Evolutionary conservation across 92 coral and sea anemone genomes (phyloP), one percentile per base, ranked within the genome.

Genomic region (Epizoanthus rinbou): DNA sequence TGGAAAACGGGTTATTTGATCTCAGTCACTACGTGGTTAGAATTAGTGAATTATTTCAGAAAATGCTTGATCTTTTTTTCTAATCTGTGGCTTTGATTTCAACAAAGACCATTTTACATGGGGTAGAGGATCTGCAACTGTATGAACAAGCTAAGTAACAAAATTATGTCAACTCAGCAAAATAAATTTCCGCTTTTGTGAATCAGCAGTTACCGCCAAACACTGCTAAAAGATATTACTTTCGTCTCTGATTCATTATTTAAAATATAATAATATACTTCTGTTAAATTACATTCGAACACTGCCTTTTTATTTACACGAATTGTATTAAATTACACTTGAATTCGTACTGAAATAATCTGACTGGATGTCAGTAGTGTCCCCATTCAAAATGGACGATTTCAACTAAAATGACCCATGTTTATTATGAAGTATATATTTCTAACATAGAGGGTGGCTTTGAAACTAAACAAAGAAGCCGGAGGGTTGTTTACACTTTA

Each of bases 351-450:
- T 78, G 47, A 78, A 60, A 78, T 63, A 60, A 78, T 54, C 24
- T 23, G 17, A 63, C 59, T 57, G 69, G 35, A 14, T 35, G 81
- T 6, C 43, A 37, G 6, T 37, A 37, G 5, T 59, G 18, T 37
- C 43, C 47, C 82, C 35, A 58, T 57, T 76, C 67, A 76, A 24
- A 58, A 58, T 10, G 54, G 45, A 9, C 25, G 45, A 39, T 43
- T 78, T 78, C 72, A 62, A 3, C 57, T 56, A 3, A 57, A 22
- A 69, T 14, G 22, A n/a, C 45, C 57, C 41, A 69, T 59, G 47
- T 41, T 39, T 62, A 65, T 57, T 54, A 62, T 69, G 62, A 78
- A 78, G 82, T 60, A 22, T 78, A 78, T 78, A 23, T 59, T 64
- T 56, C 70, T 57, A 78, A 78, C 43, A 57, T 78, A 59, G 15